Base-by-base conservation (phyloP, 92 coral and sea anemone genomes). In the Pocillopora meandrina region DNA sequence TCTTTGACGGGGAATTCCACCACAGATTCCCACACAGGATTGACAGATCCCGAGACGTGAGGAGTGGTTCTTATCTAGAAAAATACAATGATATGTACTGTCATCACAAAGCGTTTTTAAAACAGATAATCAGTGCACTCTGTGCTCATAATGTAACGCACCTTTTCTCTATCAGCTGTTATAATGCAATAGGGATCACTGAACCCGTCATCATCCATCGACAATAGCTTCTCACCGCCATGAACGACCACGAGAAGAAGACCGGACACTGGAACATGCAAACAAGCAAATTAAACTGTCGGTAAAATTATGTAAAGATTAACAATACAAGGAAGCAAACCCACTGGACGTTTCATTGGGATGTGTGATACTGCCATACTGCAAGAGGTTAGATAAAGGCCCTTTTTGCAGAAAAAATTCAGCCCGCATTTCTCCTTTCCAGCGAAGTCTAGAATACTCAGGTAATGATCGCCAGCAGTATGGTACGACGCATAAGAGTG, bases 131-230 rank as follows among this genome's bases (percentile, higher is more conserved):
- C 7, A 66, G n/a, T 66, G 35, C 12, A 23, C 21, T 66, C 26
- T 57, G 59, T 31, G 19, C 66, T 31, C 17, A 2, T 31, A 26
- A 80, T 35, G 42, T 26, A 49, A n/a, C 19, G 4, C 73, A 93
- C 98, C 92, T 91, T 90, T 62, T 91, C 92, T 33, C 62, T 91
- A 73, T 95, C 93, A 36, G 95, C 81, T 13, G 97, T 82, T 31
- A 95, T 80, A 59, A 95, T 93, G 62, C 98, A 95, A 87, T 95
- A 95, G 14, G 98, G 98, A 59, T 95, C 98, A 47, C 98, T 95
- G 84, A 84, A 93, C 9, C 98, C 98, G 36, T 95, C 98, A 2
- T 95, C 93, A 66, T 95, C 98, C 97, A 95, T 93, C 9, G 98
- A 88, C 70, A 95, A 62, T 19, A 95, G 85, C 68, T 93, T 87